Conservation (phyloP, 1,140 invertebrate species). For the Sitodiplosis mosellana region DNA sequence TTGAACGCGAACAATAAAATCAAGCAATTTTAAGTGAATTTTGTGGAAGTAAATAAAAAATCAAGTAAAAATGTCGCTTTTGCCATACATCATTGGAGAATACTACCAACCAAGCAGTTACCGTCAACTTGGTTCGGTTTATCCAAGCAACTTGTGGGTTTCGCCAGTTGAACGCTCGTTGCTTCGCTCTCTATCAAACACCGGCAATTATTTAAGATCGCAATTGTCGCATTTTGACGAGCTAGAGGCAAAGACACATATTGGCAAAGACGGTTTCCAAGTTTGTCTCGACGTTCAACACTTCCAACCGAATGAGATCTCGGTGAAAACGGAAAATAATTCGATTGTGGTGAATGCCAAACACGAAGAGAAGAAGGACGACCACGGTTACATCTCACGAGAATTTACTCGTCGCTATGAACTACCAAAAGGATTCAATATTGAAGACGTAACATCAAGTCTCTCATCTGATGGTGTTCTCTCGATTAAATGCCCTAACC, state of each 20-base stretch:
- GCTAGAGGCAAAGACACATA: not conserved
- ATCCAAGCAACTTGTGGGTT: no score
- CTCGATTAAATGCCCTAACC: slow-evolving; percentile 39
- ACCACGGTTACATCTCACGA: slow-evolving; percentile 33
- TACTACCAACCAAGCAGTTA: no score
- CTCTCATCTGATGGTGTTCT: slow-evolving; percentile 54
- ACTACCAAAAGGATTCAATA: slow-evolving; percentile 40
- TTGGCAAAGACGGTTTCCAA: slow-evolving; percentile 27
- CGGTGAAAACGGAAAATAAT: slow-evolving; percentile 50
- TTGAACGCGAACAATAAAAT: no score
- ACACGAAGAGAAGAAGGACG: slow-evolving; percentile 44
- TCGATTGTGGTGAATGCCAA: slow-evolving; percentile 46
- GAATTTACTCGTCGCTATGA: slow-evolving; percentile 50
- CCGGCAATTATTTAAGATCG: no score
- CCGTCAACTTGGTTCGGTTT: no score
- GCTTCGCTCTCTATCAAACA: no score
- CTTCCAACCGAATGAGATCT: slow-evolving; percentile 54
- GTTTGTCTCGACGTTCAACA: slow-evolving; percentile 47
- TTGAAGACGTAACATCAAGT: slow-evolving; percentile 43
- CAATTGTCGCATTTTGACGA: no score
- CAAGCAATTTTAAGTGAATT: no score
- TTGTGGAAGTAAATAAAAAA: no score
- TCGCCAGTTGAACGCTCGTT: no score
- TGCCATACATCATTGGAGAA: no score
- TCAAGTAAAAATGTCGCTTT: no score